Evolutionary conservation across 2,113 vertebrate species (phyloP), one percentile per base, ranked within the genome.

Genomic region (Labeo catla): DNA sequence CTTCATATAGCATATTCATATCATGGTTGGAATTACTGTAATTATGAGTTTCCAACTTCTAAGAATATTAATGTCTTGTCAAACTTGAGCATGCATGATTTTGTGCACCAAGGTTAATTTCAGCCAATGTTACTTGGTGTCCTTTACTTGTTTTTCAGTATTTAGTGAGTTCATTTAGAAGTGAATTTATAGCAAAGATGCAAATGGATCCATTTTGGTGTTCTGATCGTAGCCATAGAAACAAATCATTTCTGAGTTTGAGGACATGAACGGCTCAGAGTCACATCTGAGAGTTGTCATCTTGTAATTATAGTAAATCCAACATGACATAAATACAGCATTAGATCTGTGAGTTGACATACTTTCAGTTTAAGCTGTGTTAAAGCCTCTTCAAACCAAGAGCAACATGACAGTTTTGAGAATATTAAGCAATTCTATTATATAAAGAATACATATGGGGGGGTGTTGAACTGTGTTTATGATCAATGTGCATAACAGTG

Each of bases 241-340:
- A 61, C 54, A 4, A 59, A 79, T 43, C 0, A 43, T 79, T 19
- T 21, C 43, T 73, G 43, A 74, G 45, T 49, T n/a, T 61, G 54
- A 45, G 77, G 54, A 63, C 21, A 59, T 0, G 28, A 45, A 23
- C 1, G 21, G 54, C 54, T 74, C 45, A 13, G 72, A 74, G 72
- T 74, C 43, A 74, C 13, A 74, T 49, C 72, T 74, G 45, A 4
- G 10, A n/a, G 43, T 74, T 23, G 45, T 23, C 43, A 49, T 74
- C 72, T 47, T 74, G 13, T 49, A 74, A 74, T 74, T 74, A 49
- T 23, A 10, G 11, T 13, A 74, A 74, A 74, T 74, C 45, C 72
- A 74, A 8, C 72, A 74, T 74, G 72, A 74, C 43, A 49, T 74
- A 49, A 74, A 74, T 49, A 49, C 43, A 74, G 43, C 72, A 23